These are phyloP conservation scores for Dermatophagoides farinae DNA, from an alignment of 1,140 invertebrate species.

Conservation along the genomic window DNA sequence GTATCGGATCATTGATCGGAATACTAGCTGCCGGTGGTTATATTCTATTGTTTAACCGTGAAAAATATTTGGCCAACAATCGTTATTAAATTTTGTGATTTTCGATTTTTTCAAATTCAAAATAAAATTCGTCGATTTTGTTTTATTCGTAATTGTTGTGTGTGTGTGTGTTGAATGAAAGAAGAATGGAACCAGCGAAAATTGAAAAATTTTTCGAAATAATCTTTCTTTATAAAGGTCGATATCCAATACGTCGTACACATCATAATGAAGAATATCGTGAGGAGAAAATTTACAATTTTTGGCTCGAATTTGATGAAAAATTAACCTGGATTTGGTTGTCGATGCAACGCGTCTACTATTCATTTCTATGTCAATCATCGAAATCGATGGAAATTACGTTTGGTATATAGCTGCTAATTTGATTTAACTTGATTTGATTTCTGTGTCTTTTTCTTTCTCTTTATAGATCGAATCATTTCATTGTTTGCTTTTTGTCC, in stretches of 20 bases:
- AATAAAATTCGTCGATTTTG: no score
- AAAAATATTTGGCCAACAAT: constrained; percentile 27
- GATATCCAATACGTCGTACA: no score
- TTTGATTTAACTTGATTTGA: background rate
- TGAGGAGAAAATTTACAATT: background rate
- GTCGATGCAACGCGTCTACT: background rate
- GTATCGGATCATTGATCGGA: constrained; percentile 10
- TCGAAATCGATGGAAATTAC: background rate
- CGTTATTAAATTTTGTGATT: background rate
- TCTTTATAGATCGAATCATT: background rate
- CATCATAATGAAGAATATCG: background rate
- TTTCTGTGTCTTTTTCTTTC: background rate
- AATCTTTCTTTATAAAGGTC: no score
- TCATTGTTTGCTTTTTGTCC: background rate
- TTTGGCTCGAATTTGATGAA: background rate
- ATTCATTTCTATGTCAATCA: background rate
- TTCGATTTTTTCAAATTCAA: background rate
- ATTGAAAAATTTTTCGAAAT: no score
- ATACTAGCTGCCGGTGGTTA: background rate
- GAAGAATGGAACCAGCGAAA: background rate
- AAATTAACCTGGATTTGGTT: background rate
- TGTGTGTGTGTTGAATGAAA: background rate
- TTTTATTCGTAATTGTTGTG: background rate
- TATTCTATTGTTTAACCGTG: constrained; percentile 5
- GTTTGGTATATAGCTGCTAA: background rate